Evolutionary conservation across 2,888 invertebrate species (phyloP).

Genomic region (Torymus aiolomorphi): DNA sequence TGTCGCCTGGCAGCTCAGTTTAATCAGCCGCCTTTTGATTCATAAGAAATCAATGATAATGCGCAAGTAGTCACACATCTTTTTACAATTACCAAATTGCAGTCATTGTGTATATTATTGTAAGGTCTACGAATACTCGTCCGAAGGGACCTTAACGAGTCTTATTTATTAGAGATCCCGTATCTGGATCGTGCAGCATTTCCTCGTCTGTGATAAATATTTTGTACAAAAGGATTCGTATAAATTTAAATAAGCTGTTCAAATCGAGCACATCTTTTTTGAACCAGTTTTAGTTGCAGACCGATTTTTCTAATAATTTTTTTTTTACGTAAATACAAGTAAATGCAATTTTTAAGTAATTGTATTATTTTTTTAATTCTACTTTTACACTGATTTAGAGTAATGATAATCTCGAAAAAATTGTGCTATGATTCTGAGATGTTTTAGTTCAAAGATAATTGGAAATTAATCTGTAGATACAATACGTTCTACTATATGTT

Average conservation of each 20-base stretch:
- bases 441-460: conserved; percentile 52
- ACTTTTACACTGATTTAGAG: conserved; percentile 50
- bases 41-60: conserved; percentile 57
- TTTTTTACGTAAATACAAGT: conserved; percentile 47
- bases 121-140: conserved; percentile 36
- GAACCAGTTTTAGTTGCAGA: conserved; percentile 53
- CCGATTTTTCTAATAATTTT: conserved; percentile 45
- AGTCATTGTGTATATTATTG: conserved; percentile 42
- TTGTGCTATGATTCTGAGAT: conserved; percentile 51
- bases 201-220: conserved; percentile 58
- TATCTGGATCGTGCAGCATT: conserved; percentile 52
- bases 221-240: conserved; percentile 53
- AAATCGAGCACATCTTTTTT: conserved; percentile 52
- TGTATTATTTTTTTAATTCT: conserved; percentile 51
- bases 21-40: conserved; percentile 69
- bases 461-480: conserved; percentile 50
- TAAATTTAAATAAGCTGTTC: conserved; percentile 51
- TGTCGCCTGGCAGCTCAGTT: conserved; percentile 76
- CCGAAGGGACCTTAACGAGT: conserved; percentile 32
- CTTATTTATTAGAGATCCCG: conserved; percentile 53
- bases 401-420: conserved; percentile 45
- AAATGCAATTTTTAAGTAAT: conserved; percentile 48
- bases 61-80: conserved; percentile 2
- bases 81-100: conserved; percentile 35
- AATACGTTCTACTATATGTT: conserved; percentile 44